A percentile compares a stretch with the other conserved stretches of the same genome.
Conservation (phyloP, 92 coral and sea anemone species). For the Epizoanthus fatuus region DNA sequence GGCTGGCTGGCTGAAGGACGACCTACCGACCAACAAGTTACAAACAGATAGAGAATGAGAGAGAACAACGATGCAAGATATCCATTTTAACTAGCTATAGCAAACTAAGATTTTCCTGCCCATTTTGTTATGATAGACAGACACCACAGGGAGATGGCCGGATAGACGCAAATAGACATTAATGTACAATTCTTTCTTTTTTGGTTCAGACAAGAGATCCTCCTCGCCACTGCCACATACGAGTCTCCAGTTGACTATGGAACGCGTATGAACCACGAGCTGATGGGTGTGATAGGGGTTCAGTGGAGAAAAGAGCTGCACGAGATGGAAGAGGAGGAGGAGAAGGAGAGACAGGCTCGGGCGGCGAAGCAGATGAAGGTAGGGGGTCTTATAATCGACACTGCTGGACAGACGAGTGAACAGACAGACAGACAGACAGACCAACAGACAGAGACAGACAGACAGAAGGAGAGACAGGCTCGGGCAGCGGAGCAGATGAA, state of each 20-base stretch:
- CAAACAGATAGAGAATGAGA: too few species aligned
- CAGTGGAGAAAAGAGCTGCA: slow-evolving; percentile 98
- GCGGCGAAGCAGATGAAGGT: slow-evolving; percentile 63
- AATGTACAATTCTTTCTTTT: background rate
- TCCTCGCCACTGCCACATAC: slow-evolving; percentile 84
- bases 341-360: slow-evolving; percentile 63
- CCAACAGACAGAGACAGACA: too few species aligned
- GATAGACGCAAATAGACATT: too few species aligned
- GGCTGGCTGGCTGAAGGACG: too few species aligned
- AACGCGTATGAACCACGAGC: slow-evolving; percentile 85
- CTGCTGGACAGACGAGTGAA: background rate
- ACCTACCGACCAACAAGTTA: background rate
- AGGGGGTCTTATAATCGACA: background rate
- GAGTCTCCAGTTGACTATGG: slow-evolving; percentile 86
- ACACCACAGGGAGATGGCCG: too few species aligned
- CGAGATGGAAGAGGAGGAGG: slow-evolving; percentile 81
- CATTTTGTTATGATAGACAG: too few species aligned
- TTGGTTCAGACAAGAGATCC: slow-evolving; percentile 86
- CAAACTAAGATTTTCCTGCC: too few species aligned
- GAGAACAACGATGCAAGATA: too few species aligned
- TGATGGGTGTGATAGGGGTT: slow-evolving; percentile 87
- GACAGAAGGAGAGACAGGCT: too few species aligned
- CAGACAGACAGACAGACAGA: background rate
- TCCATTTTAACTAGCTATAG: background rate
- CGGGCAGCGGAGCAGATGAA: background rate